Evolutionary conservation across 2,888 invertebrate genomes (phyloP).

Genomic region (Crocallis elinguaria): DNA sequence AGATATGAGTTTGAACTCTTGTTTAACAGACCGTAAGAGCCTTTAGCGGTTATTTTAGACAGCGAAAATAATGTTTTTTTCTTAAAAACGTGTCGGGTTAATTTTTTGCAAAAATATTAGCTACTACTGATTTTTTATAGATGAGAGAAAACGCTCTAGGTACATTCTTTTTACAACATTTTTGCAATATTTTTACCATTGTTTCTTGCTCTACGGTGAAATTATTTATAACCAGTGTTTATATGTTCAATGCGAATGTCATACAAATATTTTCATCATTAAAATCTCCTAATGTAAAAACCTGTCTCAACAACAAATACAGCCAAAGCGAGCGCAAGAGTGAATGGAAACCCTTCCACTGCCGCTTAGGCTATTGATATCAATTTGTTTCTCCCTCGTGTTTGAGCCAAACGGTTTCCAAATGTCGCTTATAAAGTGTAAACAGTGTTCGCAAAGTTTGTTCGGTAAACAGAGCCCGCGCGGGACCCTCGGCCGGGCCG

Average conservation of each 20-base stretch:
- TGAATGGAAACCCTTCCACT: slow-evolving; percentile 30
- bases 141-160: too few relatives aligned
- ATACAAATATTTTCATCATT: background rate
- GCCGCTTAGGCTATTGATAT: slow-evolving; percentile 53
- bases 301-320: background rate
- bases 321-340: slow-evolving; percentile 27
- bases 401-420: slow-evolving; percentile 47
- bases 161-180: too few relatives aligned
- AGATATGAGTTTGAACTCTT: background rate
- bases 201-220: too few relatives aligned
- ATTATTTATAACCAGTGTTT: too few relatives aligned
- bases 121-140: too few relatives aligned
- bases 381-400: slow-evolving; percentile 40
- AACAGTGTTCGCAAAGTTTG: slow-evolving; percentile 71
- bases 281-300: background rate
- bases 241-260: too few relatives aligned
- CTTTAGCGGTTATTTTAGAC: background rate
- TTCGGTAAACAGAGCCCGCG: slow-evolving; percentile 64
- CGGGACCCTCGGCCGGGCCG: slow-evolving; percentile 62
- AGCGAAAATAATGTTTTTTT: background rate
- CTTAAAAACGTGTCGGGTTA: too few relatives aligned
- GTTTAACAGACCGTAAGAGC: slow-evolving; percentile 1
- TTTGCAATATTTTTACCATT: too few relatives aligned
- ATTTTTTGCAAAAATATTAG: too few relatives aligned
- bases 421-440: slow-evolving; percentile 49